phyloP scores from a whole-genome alignment of 2,113 vertebrate genomes.

The Oncorhynchus masou region DNA sequence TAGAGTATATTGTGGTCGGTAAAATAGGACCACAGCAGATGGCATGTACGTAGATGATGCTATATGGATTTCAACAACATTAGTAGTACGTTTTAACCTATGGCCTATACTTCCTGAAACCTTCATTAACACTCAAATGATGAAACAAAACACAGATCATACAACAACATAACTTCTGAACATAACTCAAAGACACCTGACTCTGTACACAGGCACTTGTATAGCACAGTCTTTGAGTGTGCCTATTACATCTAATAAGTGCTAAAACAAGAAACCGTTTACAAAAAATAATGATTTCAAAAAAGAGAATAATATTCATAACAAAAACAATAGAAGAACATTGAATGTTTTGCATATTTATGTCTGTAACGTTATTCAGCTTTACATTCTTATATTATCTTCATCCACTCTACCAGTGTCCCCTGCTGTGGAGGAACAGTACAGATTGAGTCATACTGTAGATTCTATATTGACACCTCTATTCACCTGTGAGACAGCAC shows the following conservation, averaged over 20 bases:
- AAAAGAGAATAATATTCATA: constrained; percentile 55
- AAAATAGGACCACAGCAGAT: constrained; percentile 6
- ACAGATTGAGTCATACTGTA: constrained; percentile 8
- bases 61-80: constrained; percentile 40
- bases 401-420: constrained; percentile 18
- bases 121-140: constrained; percentile 45
- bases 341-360: constrained; percentile 62
- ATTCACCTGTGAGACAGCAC: neutral
- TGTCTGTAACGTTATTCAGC: constrained; percentile 17
- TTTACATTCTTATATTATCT: constrained; percentile 52
- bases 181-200: neutral
- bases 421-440: neutral
- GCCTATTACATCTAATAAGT: constrained; percentile 71
- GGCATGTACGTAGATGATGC: constrained; percentile 42
- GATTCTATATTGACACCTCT: neutral
- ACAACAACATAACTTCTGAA: constrained; percentile 25
- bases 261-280: constrained; percentile 70
- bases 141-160: constrained; percentile 36
- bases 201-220: constrained; percentile 76
- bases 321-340: constrained; percentile 40
- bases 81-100: constrained; percentile 39
- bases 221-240: constrained; percentile 69
- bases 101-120: constrained; percentile 39
- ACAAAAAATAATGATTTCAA: constrained; percentile 66
- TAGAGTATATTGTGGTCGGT: neutral